Percentiles rank a stretch among this genome's conserved stretches.
These are phyloP conservation scores for Hyles euphorbiae DNA, from an alignment of 1,140 invertebrate species.

Conservation along the genomic window DNA sequence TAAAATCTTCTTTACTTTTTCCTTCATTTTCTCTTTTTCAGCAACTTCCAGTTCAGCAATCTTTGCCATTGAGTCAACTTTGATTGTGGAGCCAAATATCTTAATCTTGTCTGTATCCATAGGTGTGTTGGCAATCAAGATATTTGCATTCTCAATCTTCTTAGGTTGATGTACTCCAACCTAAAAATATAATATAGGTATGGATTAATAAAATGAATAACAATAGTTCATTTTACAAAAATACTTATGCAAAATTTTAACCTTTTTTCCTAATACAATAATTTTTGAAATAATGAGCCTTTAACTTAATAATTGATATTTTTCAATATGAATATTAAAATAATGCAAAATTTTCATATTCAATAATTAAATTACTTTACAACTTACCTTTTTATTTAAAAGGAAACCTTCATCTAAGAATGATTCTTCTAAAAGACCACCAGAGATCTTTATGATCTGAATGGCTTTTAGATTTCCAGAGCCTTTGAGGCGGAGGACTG, in stretches of 20 bases:
- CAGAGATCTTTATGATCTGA: slow-evolving; percentile 98
- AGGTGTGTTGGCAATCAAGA: slow-evolving; percentile 99
- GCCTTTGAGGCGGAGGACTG: slow-evolving; percentile 95
- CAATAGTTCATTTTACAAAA: neutral
- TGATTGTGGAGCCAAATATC: slow-evolving; percentile 98
- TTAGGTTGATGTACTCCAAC: slow-evolving; percentile 88
- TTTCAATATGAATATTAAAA: neutral
- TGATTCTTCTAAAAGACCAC: slow-evolving; percentile 94
- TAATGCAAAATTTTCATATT: neutral
- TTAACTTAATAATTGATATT: neutral
- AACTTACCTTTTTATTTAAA: slow-evolving; percentile 91
- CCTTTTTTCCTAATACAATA: neutral
- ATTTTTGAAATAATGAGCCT: neutral
- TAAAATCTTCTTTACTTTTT: slow-evolving; percentile 98
- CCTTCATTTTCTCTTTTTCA: slow-evolving; percentile 99
- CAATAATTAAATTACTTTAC: neutral
- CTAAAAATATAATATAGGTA: slow-evolving; percentile 29
- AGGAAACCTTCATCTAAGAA: slow-evolving; percentile 99
- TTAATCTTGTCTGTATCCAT: slow-evolving; percentile 99
- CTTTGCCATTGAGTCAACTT: slow-evolving; percentile 98
- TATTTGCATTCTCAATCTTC: slow-evolving; percentile 93
- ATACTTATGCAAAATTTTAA: neutral
- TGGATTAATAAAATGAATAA: neutral
- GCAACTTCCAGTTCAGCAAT: slow-evolving; percentile 98
- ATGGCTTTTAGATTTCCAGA: slow-evolving; percentile 97